Evolutionary conservation across 2,113 vertebrate genomes (phyloP).

Genomic region (Serilophus lunatus): DNA sequence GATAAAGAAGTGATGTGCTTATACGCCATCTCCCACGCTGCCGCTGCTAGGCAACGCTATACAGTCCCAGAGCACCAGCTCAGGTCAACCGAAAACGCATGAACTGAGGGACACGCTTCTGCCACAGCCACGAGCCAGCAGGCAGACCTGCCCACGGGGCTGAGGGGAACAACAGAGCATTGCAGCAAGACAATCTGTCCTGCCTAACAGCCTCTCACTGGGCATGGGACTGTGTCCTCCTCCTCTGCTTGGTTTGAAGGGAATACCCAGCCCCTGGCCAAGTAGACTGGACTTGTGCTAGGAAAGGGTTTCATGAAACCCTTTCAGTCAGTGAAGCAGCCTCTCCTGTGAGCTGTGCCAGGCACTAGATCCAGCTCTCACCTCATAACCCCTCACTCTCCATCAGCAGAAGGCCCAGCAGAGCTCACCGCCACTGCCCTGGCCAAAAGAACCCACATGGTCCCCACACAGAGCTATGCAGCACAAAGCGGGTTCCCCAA

Average conservation of each 20-base stretch:
- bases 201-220: fast-evolving
- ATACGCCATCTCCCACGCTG: background rate
- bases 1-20: conserved; percentile 27
- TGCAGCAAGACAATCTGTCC: background rate
- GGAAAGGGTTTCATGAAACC: background rate
- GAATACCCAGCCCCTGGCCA: background rate
- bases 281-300: background rate
- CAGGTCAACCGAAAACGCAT: background rate
- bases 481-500: background rate
- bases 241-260: fast-evolving
- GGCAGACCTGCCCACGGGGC: background rate
- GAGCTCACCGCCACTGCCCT: background rate
- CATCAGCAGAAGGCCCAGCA: background rate
- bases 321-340: background rate
- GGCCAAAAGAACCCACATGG: fast-evolving
- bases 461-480: fast-evolving
- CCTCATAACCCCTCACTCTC: background rate
- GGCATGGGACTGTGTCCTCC: fast-evolving
- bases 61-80: background rate
- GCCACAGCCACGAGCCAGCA: background rate
- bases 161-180: background rate
- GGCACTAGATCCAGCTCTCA: background rate
- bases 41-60: background rate
- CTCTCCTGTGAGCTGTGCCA: background rate
- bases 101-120: background rate